Base-by-base conservation (phyloP, 2,113 vertebrate genomes). In the Callipepla californica region DNA sequence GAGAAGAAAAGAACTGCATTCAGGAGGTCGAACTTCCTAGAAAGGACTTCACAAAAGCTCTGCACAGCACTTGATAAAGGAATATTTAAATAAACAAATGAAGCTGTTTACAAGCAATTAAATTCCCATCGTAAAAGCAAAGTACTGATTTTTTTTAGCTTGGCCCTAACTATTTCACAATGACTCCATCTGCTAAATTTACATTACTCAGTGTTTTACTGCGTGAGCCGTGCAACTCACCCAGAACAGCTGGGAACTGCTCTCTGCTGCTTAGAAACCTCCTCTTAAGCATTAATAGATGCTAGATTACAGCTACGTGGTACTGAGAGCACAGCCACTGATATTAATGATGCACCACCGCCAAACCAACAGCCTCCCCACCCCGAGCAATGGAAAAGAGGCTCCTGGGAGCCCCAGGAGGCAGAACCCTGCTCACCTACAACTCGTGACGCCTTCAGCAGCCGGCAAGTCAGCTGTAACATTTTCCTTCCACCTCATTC, bases 361-460 rank as follows among this genome's bases (percentile, higher is more conserved):
- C 73, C 8, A 36, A 36, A 66, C 15, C 42, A 26, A 59, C 23
- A 48, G 21, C 66, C 58, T 48, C 82, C 6, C 3, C 20, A 57
- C 77, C 32, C 30, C 53, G 26, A 44, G 22, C 6, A 15, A 40
- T 25, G 20, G 34, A 17, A 50, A 80, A 63, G 3, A 17, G 14
- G 26, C 5, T 59, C n/a, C 36, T 38, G 19, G 4, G 13, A 61
- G 34, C 5, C 30, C 5, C 40, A 28, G 2, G 2, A 48, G n/a
- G 9, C 1, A 6, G n/a, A 5, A 53, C 63, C 2, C 63, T 6
- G 4, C 47, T 90, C 94, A 98, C 98, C 98, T 97, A 97, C 82
- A 66, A 90, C 40, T 40, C 92, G 90, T 3, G 87, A 93, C 7
- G 94, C 95, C 87, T 80, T 93, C 65, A 84, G 44, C 6, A 98